Percentiles rank a stretch among this genome's conserved stretches.
These are phyloP conservation scores for Petaurus breviceps DNA, from an alignment of 2,113 vertebrate species.

Conservation along the genomic window DNA sequence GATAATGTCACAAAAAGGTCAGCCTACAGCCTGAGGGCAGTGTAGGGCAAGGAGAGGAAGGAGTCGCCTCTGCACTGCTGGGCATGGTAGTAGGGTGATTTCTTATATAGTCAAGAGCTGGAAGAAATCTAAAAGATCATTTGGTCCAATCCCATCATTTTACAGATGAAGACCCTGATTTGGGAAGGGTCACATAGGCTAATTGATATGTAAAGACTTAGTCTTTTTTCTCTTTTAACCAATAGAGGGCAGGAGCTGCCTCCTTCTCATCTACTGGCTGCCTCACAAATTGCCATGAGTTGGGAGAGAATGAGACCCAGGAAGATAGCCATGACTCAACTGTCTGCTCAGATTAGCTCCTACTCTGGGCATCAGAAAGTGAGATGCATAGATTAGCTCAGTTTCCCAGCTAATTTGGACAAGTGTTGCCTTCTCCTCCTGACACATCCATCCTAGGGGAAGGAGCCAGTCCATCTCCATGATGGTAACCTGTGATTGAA, in stretches of 20 bases:
- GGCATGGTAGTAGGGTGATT: background rate
- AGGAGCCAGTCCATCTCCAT: conserved; percentile 47
- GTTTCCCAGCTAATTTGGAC: background rate
- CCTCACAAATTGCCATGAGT: background rate
- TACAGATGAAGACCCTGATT: background rate
- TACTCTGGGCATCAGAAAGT: background rate
- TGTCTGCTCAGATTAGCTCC: background rate
- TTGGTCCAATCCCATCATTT: background rate
- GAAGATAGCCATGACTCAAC: background rate
- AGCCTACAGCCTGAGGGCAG: background rate
- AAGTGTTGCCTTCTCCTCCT: background rate
- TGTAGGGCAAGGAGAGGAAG: background rate
- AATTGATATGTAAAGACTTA: background rate
- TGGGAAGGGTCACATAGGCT: background rate
- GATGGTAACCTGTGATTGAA: conserved; percentile 70
- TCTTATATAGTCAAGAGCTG: background rate
- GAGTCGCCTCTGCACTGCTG: background rate
- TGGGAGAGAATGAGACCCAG: background rate
- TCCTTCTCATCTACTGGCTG: background rate
- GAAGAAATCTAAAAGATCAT: background rate
- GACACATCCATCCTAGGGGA: background rate
- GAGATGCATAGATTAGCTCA: background rate
- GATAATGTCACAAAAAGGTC: background rate
- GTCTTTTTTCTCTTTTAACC: background rate
- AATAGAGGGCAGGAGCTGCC: background rate